Base-by-base conservation (phyloP, 2,888 invertebrate species). In the Hetaerina titia region DNA sequence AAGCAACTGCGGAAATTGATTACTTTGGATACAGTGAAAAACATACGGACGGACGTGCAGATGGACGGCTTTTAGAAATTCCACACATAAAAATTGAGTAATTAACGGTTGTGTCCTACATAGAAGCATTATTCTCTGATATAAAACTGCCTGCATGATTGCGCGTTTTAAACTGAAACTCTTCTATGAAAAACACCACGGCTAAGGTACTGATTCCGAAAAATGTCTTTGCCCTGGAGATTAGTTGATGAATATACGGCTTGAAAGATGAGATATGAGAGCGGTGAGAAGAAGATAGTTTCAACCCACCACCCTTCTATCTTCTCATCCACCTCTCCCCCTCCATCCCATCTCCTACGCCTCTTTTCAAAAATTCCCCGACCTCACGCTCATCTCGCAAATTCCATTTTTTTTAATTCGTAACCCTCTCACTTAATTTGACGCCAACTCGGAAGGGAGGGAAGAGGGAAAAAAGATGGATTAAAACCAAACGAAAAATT, bases 401-500 rank as follows among this genome's bases (percentile, higher is more conserved):
- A 45, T 60, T 69, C 56, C 69, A 92, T 74, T 56, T 92, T 92
- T 92, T 60, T 81, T 81, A 81, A 92, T 89, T 89, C 58, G 89
- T 69, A 92, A 92, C 92, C 64, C 92, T 56, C 92, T 69, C 92
- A 64, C 92, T 92, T 74, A 74, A 92, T 92, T 92, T 92, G 92
- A 92, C 56, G 92, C 92, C 64, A 69, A 45, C 45, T 92, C 90
- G 90, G 25, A 31, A 56, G 56, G 63, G 45, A n/a, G 90, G 57
- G 25, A 22, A 58, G 92, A 69, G 8, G 90, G 63, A 31, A 63
- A 64, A 64, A 92, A 92, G 57, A 92, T 64, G 92, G 69, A 92
- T 92, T 92, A 92, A 92, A 90, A 69, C 69, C 92, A 90, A 90
- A 90, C 64, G 60, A 69, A 92, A 92, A 92, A 92, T 92, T 92